Evolutionary conservation across 2,113 vertebrate species (phyloP), one percentile per base, ranked within the genome.

Genomic region (Platycercus adscitus): DNA sequence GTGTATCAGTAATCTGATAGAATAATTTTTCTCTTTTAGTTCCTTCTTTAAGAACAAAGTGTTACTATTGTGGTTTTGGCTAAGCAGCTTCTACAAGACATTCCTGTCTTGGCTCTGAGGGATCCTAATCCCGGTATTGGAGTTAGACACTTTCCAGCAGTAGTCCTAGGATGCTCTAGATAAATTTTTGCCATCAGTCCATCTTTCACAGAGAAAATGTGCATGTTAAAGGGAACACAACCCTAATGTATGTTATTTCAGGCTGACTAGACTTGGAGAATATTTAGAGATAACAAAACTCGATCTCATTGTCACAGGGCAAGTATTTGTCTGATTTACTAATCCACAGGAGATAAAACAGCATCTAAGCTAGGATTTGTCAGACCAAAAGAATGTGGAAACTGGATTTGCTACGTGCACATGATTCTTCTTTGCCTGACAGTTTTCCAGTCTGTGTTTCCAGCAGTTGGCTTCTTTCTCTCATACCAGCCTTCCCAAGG

Each of bases 271-370:
- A 47, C 52, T 84, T 41, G 29, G 60, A 80, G 80, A 86, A 71
- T 61, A 84, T 63, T 92, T 35, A 88, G 68, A 70, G 85, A 88
- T 70, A 78, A 89, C 58, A 86, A n/a, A 94, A 53, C 23, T 37
- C 4, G 3, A 63, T 86, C 60, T 83, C 81, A 44, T 85, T 89
- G 91, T 93, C 29, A 12, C 0, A 64, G 81, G 31, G 23, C 43
- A 70, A 41, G 43, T 49, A 64, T 90, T 69, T 93, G 58, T 68
- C 95, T 81, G 72, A 81, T 92, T 73, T 66, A 55, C 50, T 96
- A 80, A 91, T 88, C 79, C 92, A 64, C 28, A 23, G 49, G 84
- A 81, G 61, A 94, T 58, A 84, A 76, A 81, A 14, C 70, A 86
- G 28, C 0, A 6, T 70, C 46, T 71, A 75, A 81, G 69, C 61